phyloP scores from a whole-genome alignment of 2,113 vertebrate genomes.

The Actenoides lindsayi region DNA sequence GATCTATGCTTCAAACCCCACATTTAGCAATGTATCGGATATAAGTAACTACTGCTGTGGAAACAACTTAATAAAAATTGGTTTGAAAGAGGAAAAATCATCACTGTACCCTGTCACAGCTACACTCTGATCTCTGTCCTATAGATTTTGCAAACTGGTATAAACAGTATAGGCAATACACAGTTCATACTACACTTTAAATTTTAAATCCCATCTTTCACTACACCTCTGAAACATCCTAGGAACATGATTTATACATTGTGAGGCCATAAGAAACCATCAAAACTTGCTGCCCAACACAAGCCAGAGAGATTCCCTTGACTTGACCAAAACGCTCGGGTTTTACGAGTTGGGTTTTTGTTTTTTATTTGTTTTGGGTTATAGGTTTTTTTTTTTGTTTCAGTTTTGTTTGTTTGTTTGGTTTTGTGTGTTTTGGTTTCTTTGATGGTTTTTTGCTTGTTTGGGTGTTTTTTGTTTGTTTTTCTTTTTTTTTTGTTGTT shows the following conservation, averaged over 20 bases:
- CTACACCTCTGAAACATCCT: neutral
- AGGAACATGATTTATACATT: accelerated
- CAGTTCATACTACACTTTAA: neutral
- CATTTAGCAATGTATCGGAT: neutral
- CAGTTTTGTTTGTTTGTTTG: no score
- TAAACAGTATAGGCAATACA: neutral
- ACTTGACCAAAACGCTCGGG: neutral
- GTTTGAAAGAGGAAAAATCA: neutral
- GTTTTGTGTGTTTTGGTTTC: no score
- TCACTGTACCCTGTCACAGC: neutral
- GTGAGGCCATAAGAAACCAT: neutral
- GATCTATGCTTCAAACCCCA: neutral
- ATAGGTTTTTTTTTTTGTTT: neutral
- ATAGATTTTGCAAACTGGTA: neutral
- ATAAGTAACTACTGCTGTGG: neutral
- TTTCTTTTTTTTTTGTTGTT: no score
- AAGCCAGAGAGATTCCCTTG: neutral
- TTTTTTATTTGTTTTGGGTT: no score
- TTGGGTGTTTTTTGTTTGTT: neutral
- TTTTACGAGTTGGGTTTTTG: neutral
- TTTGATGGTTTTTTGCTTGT: no score
- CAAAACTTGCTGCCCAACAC: neutral
- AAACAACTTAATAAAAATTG: neutral
- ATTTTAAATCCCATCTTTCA: neutral
- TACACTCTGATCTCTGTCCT: accelerated